phyloP scores from a whole-genome alignment of 2,888 invertebrate genomes.

The Halictus quadricinctus region DNA sequence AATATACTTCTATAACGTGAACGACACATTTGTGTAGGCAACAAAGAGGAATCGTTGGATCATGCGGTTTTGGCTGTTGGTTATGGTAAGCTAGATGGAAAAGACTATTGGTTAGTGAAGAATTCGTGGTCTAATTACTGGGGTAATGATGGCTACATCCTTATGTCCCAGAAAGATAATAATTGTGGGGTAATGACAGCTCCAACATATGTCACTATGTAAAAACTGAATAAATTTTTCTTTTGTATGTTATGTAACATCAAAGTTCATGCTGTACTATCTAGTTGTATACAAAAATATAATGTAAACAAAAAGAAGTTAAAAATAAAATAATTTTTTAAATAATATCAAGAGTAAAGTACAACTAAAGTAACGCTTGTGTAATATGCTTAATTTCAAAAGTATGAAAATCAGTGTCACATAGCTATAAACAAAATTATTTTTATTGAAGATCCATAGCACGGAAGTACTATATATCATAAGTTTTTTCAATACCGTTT shows the following conservation, averaged over 20 bases:
- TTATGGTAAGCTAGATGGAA: constrained; percentile 91
- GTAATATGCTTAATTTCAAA: not conserved
- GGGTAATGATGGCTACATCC: constrained; percentile 98
- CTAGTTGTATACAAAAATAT: not conserved
- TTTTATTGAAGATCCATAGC: constrained; percentile 44
- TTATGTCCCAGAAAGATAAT: constrained; percentile 95
- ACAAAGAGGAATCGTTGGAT: constrained; percentile 90
- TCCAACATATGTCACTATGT: constrained; percentile 89
- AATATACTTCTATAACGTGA: not conserved
- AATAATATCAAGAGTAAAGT: constrained; percentile 2
- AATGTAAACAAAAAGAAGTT: constrained; percentile 12
- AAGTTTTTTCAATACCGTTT: constrained; percentile 14
- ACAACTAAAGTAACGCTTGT: not conserved
- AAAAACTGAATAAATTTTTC: constrained; percentile 60
- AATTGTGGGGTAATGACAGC: constrained; percentile 96
- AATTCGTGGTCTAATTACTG: constrained; percentile 99
- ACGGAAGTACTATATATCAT: constrained; percentile 16
- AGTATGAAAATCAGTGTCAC: constrained; percentile 12
- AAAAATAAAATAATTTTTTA: constrained; percentile 34
- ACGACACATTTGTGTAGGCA: constrained; percentile 83
- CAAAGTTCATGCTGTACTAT: constrained; percentile 6
- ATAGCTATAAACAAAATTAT: constrained; percentile 45
- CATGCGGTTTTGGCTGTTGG: constrained; percentile 97
- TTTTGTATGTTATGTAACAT: constrained; percentile 76
- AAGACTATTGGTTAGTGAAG: constrained; percentile 96